Evolutionary conservation across 2,797 vertebrate genomes (phyloP).

Genomic region (Borostomias antarcticus): DNA sequence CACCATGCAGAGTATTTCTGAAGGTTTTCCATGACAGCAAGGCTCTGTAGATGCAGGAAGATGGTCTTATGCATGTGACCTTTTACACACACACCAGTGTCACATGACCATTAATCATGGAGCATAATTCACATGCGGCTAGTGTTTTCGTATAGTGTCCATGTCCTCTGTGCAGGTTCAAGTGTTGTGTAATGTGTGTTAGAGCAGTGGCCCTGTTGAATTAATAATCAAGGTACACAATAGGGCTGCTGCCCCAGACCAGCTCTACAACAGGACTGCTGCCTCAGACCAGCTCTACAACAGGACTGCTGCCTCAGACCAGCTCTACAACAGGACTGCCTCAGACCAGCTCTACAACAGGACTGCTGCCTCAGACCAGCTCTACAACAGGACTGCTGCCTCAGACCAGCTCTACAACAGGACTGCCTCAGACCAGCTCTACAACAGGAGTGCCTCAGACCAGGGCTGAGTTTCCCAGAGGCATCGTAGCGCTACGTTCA

Average conservation of each 20-base stretch:
- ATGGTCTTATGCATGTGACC: slow-evolving; percentile 21
- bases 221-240: slow-evolving; percentile 64
- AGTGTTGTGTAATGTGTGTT: slow-evolving; percentile 57
- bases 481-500: too few relatives aligned
- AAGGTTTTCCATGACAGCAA: slow-evolving; percentile 8
- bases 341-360: too few relatives aligned
- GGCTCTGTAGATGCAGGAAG: slow-evolving; percentile 24
- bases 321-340: too few relatives aligned
- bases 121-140: slow-evolving; percentile 55
- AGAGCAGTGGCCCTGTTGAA: slow-evolving; percentile 62
- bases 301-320: slow-evolving; percentile 46
- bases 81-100: slow-evolving; percentile 53
- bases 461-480: too few relatives aligned
- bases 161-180: slow-evolving; percentile 36
- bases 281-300: slow-evolving; percentile 51
- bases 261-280: slow-evolving; percentile 48
- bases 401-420: slow-evolving; percentile 48
- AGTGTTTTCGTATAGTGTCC: slow-evolving; percentile 43
- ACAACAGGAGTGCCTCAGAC: too few relatives aligned
- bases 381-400: slow-evolving; percentile 50
- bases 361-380: slow-evolving; percentile 49
- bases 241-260: too few relatives aligned
- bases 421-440: slow-evolving; percentile 49
- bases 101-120: slow-evolving; percentile 54
- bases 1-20: slow-evolving; percentile 21